Conservation (phyloP, 2,113 vertebrate species). For the Neomonachus schauinslandi region DNA sequence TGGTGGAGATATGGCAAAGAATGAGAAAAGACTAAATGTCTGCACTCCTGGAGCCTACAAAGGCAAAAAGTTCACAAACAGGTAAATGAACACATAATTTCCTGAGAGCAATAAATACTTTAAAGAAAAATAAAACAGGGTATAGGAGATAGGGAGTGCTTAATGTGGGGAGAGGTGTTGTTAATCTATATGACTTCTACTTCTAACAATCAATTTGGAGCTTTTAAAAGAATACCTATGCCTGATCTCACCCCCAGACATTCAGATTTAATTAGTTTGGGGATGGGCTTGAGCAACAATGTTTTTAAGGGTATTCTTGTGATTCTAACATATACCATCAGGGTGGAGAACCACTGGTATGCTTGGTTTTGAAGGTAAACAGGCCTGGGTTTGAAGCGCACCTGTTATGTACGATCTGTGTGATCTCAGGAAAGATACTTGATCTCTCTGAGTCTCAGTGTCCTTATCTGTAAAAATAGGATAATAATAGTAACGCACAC, state of each 20-base stretch:
- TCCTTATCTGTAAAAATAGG: neutral
- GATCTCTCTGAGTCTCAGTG: neutral
- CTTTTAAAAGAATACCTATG: neutral
- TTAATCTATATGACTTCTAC: neutral
- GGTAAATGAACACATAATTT: neutral
- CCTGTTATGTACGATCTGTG: neutral
- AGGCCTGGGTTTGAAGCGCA: neutral
- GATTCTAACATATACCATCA: neutral
- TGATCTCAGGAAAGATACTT: neutral
- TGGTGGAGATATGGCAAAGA: neutral
- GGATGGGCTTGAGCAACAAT: neutral
- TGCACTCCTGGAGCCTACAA: neutral
- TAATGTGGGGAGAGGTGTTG: neutral
- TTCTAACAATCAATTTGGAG: neutral
- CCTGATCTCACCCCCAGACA: neutral
- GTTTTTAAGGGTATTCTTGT: neutral
- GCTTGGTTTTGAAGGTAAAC: neutral
- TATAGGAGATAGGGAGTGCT: neutral
- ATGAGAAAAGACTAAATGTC: neutral
- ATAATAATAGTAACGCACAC: neutral
- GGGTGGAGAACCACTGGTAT: neutral
- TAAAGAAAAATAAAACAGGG: neutral
- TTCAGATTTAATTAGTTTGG: neutral
- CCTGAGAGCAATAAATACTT: neutral
- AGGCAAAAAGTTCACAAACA: constrained; percentile 5